phyloP scores from a whole-genome alignment of 2,888 invertebrate species.

The Zygaena filipendulae region DNA sequence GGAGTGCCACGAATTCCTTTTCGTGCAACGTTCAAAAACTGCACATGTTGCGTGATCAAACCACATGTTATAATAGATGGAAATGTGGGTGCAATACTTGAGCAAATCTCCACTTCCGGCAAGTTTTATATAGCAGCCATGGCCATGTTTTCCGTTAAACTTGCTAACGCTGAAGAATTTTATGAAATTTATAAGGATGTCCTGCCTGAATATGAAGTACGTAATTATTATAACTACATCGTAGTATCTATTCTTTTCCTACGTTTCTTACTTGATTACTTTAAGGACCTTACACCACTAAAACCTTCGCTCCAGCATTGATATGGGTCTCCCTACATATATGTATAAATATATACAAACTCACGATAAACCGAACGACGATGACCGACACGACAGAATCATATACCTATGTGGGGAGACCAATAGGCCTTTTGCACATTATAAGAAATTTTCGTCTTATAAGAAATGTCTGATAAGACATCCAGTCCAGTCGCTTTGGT shows the following conservation, averaged over 20 bases:
- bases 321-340: too few species aligned
- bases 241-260: background rate
- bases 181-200: conserved; percentile 92
- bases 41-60: conserved; percentile 86
- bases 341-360: too few species aligned
- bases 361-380: too few species aligned
- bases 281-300: background rate
- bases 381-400: too few species aligned
- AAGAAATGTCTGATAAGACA: too few species aligned
- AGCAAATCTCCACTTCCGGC: conserved; percentile 73
- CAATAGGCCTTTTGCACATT: too few species aligned
- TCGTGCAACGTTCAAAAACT: conserved; percentile 71
- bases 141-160: conserved; percentile 81
- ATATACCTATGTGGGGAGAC: too few species aligned
- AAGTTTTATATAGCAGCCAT: conserved; percentile 83
- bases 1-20: conserved; percentile 34
- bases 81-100: conserved; percentile 77
- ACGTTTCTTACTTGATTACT: background rate
- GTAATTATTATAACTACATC: too few species aligned
- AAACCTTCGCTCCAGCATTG: background rate
- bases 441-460: too few species aligned
- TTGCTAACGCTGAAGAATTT: conserved; percentile 87
- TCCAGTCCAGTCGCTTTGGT: too few species aligned
- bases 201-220: conserved; percentile 77
- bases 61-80: conserved; percentile 88